Conservation (phyloP, 2,113 vertebrate species). For the Cavia porcellus region DNA sequence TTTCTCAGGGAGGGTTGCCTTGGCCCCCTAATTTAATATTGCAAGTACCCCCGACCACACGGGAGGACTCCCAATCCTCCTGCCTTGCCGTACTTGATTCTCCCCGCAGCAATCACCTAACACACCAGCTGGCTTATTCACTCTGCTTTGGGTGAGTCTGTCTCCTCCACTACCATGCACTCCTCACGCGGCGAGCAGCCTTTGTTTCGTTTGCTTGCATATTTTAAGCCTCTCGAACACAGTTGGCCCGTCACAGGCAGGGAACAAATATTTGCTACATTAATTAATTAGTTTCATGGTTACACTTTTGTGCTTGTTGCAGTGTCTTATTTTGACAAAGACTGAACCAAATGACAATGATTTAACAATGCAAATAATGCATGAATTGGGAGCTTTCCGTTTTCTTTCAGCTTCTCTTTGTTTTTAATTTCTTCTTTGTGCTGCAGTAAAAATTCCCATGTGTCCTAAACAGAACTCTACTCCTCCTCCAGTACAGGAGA, state of each 20-base stretch:
- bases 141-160: neutral
- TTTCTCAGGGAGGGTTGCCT: neutral
- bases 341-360: constrained; percentile 43
- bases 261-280: constrained; percentile 38
- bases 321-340: constrained; percentile 39
- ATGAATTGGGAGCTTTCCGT: neutral
- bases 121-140: neutral
- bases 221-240: constrained; percentile 28
- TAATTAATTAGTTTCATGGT: neutral
- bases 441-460: neutral
- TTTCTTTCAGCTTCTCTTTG: constrained; percentile 9
- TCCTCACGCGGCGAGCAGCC: neutral
- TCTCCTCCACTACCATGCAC: neutral
- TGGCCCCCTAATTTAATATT: constrained; percentile 9
- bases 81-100: neutral
- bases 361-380: constrained; percentile 44
- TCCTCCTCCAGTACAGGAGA: neutral
- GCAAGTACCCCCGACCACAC: neutral
- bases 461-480: constrained; percentile 1
- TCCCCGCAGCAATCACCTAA: neutral
- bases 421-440: constrained; percentile 33
- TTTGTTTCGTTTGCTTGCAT: constrained; percentile 36
- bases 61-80: neutral
- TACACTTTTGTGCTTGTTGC: constrained; percentile 3
- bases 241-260: neutral